A percentile compares a stretch with the other conserved stretches of the same genome.
phyloP scores from a whole-genome alignment of 2,113 vertebrate species.

The Entelurus aequoreus region DNA sequence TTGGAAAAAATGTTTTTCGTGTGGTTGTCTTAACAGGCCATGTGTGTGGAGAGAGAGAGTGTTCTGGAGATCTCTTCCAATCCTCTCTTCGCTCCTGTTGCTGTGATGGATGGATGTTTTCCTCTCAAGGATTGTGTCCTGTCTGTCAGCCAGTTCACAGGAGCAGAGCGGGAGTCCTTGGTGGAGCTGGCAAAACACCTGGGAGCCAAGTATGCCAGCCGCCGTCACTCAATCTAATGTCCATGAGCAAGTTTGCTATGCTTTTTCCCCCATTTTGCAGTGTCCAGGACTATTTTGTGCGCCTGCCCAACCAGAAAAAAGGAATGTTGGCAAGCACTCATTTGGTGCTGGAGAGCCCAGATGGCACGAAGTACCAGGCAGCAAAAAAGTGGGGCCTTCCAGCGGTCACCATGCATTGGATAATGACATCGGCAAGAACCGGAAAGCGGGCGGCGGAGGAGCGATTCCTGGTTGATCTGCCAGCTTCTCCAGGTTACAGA shows the following conservation, averaged over 20 bases:
- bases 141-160: conserved; percentile 92
- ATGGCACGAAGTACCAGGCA: conserved; percentile 92
- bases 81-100: conserved; percentile 87
- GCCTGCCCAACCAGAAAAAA: conserved; percentile 83
- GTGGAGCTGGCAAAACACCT: conserved; percentile 82
- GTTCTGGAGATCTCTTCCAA: conserved; percentile 78
- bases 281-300: conserved; percentile 95
- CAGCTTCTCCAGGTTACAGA: conserved; percentile 72
- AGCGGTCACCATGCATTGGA: conserved; percentile 83
- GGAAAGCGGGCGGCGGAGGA: conserved; percentile 80
- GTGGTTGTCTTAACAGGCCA: conserved; percentile 65
- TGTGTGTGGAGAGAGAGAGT: conserved; percentile 83
- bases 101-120: conserved; percentile 74
- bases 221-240: not conserved
- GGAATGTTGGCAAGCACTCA: conserved; percentile 92
- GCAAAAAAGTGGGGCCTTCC: conserved; percentile 92
- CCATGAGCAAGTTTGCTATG: not conserved
- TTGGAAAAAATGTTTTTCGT: too few species aligned
- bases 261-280: conserved; percentile 54
- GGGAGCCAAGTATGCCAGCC: conserved; percentile 80
- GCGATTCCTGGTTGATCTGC: conserved; percentile 78
- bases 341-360: conserved; percentile 80
- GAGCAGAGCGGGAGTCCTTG: conserved; percentile 88
- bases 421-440: conserved; percentile 80
- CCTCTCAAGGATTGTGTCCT: conserved; percentile 85